Percentiles rank a stretch among this genome's conserved stretches.
Conservation (phyloP, 1,140 invertebrate species). For the Zaprionus lachaisei region DNA sequence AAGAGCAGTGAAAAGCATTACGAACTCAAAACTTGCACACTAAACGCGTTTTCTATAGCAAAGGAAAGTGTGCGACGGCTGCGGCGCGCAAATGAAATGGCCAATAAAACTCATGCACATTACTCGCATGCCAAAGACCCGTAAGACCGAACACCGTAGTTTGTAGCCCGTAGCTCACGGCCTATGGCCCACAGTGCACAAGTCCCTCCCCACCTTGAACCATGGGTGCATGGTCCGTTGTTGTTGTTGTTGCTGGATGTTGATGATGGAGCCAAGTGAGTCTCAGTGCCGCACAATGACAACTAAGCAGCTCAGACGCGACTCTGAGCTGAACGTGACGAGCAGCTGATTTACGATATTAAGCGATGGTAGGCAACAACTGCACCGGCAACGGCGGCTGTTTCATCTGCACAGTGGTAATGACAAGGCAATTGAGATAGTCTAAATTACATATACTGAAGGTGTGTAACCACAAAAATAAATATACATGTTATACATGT, state of each 20-base stretch:
- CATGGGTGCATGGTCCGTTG: slow-evolving; percentile 7
- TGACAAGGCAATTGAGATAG: too few relatives aligned
- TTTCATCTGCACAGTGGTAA: slow-evolving; percentile 32
- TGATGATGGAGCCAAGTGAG: slow-evolving; percentile 26
- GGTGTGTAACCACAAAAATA: too few relatives aligned
- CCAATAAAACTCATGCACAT: slow-evolving; percentile 69
- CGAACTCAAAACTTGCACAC: slow-evolving; percentile 39
- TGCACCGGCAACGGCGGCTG: slow-evolving; percentile 31
- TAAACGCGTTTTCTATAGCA: slow-evolving; percentile 60
- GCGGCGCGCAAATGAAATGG: slow-evolving; percentile 59
- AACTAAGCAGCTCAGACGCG: slow-evolving; percentile 26
- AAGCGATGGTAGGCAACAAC: slow-evolving; percentile 10
- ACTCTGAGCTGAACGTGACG: slow-evolving; percentile 51
- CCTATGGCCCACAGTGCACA: slow-evolving; percentile 22
- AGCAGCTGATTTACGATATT: slow-evolving; percentile 79
- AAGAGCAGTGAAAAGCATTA: slow-evolving; percentile 72
- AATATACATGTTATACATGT: too few relatives aligned
- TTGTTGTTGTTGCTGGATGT: slow-evolving; percentile 8
- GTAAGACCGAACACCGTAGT: not conserved
- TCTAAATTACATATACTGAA: too few relatives aligned
- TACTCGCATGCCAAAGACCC: slow-evolving; percentile 58
- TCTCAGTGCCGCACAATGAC: slow-evolving; percentile 38
- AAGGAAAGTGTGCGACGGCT: slow-evolving; percentile 69
- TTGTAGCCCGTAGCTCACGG: slow-evolving; percentile 5
- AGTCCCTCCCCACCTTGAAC: slow-evolving; percentile 1